A percentile compares a stretch with the other conserved stretches of the same genome.
phyloP scores from a whole-genome alignment of 2,113 vertebrate species.

The Motacilla tschutschensis region DNA sequence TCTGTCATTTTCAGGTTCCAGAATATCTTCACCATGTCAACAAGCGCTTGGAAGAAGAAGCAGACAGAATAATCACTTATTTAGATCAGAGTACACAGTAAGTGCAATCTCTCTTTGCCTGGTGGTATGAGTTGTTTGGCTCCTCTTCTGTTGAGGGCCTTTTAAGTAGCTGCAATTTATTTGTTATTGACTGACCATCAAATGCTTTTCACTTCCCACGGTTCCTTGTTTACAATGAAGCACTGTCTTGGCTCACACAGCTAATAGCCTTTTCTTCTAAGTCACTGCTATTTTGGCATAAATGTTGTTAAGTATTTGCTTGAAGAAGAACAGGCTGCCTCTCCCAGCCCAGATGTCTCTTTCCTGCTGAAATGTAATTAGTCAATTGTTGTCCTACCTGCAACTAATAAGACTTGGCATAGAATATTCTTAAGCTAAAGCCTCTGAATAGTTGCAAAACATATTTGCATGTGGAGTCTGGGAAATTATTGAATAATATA shows the following conservation, averaged over 20 bases:
- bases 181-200: constrained; percentile 22
- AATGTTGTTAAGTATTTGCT: neutral
- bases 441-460: neutral
- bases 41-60: constrained; percentile 96
- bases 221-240: constrained; percentile 2
- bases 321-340: neutral
- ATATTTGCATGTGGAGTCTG: neutral
- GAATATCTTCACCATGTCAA: constrained; percentile 98
- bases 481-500: neutral
- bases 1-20: constrained; percentile 82
- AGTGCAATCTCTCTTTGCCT: constrained; percentile 60
- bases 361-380: neutral
- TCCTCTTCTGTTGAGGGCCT: neutral
- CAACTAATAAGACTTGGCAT: neutral
- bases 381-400: neutral
- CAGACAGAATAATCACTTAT: constrained; percentile 96
- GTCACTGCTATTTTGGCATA: neutral
- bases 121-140: neutral
- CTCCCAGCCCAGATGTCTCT: neutral
- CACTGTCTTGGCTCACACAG: constrained; percentile 17
- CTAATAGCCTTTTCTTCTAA: neutral
- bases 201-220: neutral
- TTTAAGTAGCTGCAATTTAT: neutral
- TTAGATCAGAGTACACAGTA: constrained; percentile 99
- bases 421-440: neutral